Percentiles rank a stretch among this genome's conserved stretches.
These are phyloP conservation scores for Aphelenchoides bicaudatus DNA, from an alignment of 2,888 invertebrate genomes.

Conservation along the genomic window DNA sequence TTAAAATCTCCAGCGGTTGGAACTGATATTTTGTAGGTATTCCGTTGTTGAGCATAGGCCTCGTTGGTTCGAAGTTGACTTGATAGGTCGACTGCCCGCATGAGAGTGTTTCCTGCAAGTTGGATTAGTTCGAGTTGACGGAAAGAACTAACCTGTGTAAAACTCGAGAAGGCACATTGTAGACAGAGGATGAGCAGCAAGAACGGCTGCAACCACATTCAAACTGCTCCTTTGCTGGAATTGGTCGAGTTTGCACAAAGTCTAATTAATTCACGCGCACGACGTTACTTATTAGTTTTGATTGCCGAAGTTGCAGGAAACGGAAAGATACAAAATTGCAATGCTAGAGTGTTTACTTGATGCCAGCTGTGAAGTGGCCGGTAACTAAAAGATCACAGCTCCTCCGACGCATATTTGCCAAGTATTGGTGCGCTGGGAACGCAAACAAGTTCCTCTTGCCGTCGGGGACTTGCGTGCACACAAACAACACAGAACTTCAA, in stretches of 20 bases:
- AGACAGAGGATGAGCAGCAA: neutral
- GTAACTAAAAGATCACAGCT: too few species aligned
- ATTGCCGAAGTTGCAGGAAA: too few species aligned
- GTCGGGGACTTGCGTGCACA: too few species aligned
- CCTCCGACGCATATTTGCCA: too few species aligned
- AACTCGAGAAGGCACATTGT: neutral
- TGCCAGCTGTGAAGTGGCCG: too few species aligned
- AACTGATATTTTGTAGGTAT: slow-evolving; percentile 24
- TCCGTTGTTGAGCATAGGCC: slow-evolving; percentile 19
- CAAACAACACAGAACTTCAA: too few species aligned
- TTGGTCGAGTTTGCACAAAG: neutral
- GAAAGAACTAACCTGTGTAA: neutral
- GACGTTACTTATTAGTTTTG: too few species aligned
- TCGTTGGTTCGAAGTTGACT: slow-evolving; percentile 24
- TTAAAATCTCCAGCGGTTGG: slow-evolving; percentile 21
- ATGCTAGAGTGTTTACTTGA: too few species aligned
- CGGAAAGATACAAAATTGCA: too few species aligned
- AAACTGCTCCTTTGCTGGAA: neutral
- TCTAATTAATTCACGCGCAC: neutral
- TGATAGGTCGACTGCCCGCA: slow-evolving; percentile 28
- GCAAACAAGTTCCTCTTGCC: too few species aligned
- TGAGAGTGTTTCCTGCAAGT: slow-evolving; percentile 25
- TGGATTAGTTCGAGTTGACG: neutral
- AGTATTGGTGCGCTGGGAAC: too few species aligned
- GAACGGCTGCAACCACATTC: slow-evolving; percentile 10